Evolutionary conservation across 2,113 vertebrate species (phyloP), one percentile per base, ranked within the genome.

Genomic region (Dermatemys mawii): DNA sequence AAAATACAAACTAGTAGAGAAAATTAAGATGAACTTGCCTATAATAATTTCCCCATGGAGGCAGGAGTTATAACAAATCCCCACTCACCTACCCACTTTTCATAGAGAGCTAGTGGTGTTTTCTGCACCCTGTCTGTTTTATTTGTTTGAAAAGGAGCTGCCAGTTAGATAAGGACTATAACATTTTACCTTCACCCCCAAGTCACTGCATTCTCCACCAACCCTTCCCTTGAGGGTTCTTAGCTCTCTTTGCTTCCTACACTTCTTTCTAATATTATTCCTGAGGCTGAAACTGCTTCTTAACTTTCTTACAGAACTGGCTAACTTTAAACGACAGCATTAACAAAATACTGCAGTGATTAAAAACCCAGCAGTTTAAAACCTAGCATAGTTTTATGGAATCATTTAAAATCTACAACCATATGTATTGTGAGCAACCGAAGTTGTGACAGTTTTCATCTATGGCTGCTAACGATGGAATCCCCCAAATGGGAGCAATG

Each of bases 191-290:
- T 44, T 27, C 38, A 44, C 24, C 38, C 38, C 24, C n/a, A 75
- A 41, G 21, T 75, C 38, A 75, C 70, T 70, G 0, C 57, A 93
- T 54, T 76, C n/a, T 49, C 87, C 6, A 2, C 63, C 87, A 46
- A 24, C 73, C 78, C 51, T 26, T 95, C 46, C 29, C 9, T 0
- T n/a, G 22, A 6, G 83, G 80, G 51, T 82, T 93, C 78, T 87
- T 84, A 11, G 2, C 87, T 90, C 87, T 73, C 5, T 90, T 96
- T 84, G 88, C 83, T 92, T 32, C 27, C 86, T 90, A 35, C 26
- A 78, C 91, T 88, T 87, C 63, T 2, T 94, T 89, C 87, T 79
- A 29, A 9, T 93, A 90, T 89, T 73, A 78, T 85, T 35, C 46
- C 84, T 57, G 87, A 78, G 79, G 73, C 73, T 93, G 16, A 9